Evolutionary conservation across 2,888 invertebrate species (phyloP).

Genomic region (Megamerina dolium): DNA sequence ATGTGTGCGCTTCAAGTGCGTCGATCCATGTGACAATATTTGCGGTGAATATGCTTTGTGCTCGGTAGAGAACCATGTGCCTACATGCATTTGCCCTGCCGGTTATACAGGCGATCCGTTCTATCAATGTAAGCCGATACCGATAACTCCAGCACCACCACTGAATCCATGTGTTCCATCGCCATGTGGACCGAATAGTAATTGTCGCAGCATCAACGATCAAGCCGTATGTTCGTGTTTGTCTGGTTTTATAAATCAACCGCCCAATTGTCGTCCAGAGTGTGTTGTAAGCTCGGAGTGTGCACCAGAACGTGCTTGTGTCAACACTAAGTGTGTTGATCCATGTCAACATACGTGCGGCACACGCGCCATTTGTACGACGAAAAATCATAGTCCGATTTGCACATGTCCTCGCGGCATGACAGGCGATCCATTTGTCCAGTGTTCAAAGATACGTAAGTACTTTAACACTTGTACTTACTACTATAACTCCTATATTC

Average conservation of each 20-base stretch:
- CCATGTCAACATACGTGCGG: slow-evolving; percentile 86
- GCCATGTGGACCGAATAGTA: slow-evolving; percentile 83
- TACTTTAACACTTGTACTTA: slow-evolving; percentile 22
- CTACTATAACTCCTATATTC: neutral
- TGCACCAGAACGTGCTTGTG: slow-evolving; percentile 71
- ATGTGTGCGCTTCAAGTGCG: slow-evolving; percentile 76
- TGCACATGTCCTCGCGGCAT: slow-evolving; percentile 80
- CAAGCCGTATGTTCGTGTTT: slow-evolving; percentile 82
- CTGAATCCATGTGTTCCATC: slow-evolving; percentile 74
- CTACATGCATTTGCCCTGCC: slow-evolving; percentile 67
- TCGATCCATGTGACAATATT: slow-evolving; percentile 77
- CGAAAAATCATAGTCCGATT: slow-evolving; percentile 79
- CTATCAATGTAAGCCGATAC: slow-evolving; percentile 63
- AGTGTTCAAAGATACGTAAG: slow-evolving; percentile 67
- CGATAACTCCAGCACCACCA: slow-evolving; percentile 42
- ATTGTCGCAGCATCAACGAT: slow-evolving; percentile 70
- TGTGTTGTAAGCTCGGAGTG: slow-evolving; percentile 86
- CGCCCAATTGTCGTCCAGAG: slow-evolving; percentile 76
- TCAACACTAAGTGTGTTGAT: slow-evolving; percentile 79
- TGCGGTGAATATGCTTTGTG: slow-evolving; percentile 78
- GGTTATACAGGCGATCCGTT: slow-evolving; percentile 79
- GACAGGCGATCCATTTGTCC: slow-evolving; percentile 80
- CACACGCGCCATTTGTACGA: slow-evolving; percentile 74
- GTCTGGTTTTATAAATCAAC: slow-evolving; percentile 70
- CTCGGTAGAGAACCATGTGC: slow-evolving; percentile 70